Evolutionary conservation across 2,888 invertebrate genomes (phyloP), one percentile per base, ranked within the genome.

Genomic region (Ariolimax columbianus): DNA sequence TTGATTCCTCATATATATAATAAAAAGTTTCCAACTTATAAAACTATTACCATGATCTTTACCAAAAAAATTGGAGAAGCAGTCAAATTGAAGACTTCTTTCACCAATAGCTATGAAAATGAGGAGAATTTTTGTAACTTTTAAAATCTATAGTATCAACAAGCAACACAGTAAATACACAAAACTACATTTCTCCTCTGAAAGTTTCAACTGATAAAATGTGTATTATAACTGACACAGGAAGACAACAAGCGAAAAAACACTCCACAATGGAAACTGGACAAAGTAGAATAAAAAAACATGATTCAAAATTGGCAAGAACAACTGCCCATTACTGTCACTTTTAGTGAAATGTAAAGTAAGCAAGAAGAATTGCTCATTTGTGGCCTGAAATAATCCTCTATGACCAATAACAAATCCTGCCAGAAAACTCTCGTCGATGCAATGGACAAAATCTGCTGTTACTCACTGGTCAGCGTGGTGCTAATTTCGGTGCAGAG

Each of bases 401-500:
- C 1, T 0, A 40, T 38, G 3, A 40, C n/a, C 4, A 26, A 23
- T 6, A 72, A 26, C 72, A 72, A 72, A 38, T 11, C 19, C 33
- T 75, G 75, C 51, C 33, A 30, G 75, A 75, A 30, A 33, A 75
- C 33, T 72, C 40, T 51, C 2, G n/a, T 33, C 17, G 26, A 40
- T 26, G n/a, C 47, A 47, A 47, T 40, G 1, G 14, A 51, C 9
- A n/a, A 51, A 75, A 59, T 40, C 75, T 63, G 38, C 82, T 23
- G 63, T n/a, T 82, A 82, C 82, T 82, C 82, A 82, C 75, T 36
- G 63, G 38, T 26, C 38, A 51, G 26, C n/a, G 19, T 14, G 14
- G 1, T 40, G 11, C 73, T 79, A 86, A 68, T 75, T 83, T n/a
- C 86, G 75, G 51, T 86, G 80, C 17, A 83, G 78, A 40, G 36